Conservation (phyloP, 2,797 vertebrate genomes). For the Ctenosaura bakeri region DNA sequence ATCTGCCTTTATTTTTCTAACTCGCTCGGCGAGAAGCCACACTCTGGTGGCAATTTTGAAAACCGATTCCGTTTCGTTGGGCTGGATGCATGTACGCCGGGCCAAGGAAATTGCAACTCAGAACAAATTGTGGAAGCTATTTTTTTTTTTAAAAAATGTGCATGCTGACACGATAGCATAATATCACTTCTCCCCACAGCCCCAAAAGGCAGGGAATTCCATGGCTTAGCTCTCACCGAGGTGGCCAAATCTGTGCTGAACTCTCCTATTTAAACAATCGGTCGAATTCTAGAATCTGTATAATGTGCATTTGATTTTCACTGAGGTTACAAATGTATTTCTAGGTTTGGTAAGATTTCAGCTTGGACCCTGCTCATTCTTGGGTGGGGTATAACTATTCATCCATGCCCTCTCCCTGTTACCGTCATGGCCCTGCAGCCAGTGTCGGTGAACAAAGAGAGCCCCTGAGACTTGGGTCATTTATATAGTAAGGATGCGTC, state of each 20-base stretch:
- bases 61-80: conserved; percentile 41
- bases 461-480: too few relatives aligned
- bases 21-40: conserved; percentile 31
- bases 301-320: too few relatives aligned
- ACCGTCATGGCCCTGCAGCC: too few relatives aligned
- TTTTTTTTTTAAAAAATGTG: not conserved
- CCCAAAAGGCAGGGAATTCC: too few relatives aligned
- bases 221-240: not conserved
- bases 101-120: not conserved
- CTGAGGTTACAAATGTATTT: too few relatives aligned
- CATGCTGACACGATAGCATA: not conserved
- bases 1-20: conserved; percentile 45
- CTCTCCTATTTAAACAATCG: not conserved
- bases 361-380: too few relatives aligned
- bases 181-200: not conserved
- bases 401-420: too few relatives aligned
- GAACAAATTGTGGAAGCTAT: not conserved
- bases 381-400: too few relatives aligned
- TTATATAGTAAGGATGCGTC: too few relatives aligned
- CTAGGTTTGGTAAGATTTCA: too few relatives aligned
- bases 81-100: not conserved
- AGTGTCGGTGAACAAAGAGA: too few relatives aligned
- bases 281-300: not conserved
- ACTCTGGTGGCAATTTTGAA: conserved; percentile 43
- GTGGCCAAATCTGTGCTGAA: not conserved